Evolutionary conservation across 2,797 vertebrate genomes (phyloP).

Genomic region (Enteromius treurensis): DNA sequence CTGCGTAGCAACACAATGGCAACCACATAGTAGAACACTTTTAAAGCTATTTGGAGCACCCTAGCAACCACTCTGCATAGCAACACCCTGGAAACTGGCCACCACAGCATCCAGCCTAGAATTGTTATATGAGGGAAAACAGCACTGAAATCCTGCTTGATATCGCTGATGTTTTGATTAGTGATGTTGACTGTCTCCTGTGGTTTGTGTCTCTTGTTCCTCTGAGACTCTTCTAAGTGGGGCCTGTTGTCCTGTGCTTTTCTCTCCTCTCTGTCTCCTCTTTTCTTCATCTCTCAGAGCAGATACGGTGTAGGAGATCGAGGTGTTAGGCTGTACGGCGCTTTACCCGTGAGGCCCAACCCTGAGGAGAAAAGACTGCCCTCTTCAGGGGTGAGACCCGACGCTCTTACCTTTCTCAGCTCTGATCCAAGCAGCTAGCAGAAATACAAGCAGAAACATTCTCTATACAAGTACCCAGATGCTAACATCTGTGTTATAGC

Average conservation of each 20-base stretch:
- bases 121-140: background rate
- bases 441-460: background rate
- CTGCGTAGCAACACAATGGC: no score
- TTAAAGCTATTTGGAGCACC: background rate
- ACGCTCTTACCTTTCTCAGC: constrained; percentile 33
- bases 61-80: background rate
- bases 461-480: background rate
- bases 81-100: background rate
- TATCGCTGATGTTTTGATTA: background rate
- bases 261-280: constrained; percentile 60
- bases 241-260: constrained; percentile 52
- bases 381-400: constrained; percentile 82
- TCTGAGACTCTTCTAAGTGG: constrained; percentile 3
- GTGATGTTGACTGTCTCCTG: background rate
- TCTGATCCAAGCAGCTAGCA: constrained; percentile 10
- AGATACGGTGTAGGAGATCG: constrained; percentile 80
- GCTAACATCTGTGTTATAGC: background rate
- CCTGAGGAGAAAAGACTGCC: constrained; percentile 85
- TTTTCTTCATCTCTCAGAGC: constrained; percentile 74
- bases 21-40: background rate
- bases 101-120: background rate
- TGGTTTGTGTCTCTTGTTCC: background rate
- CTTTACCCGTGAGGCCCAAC: constrained; percentile 82
- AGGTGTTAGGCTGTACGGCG: constrained; percentile 81
- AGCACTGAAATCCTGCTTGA: background rate